Conservation (phyloP, 2,888 invertebrate species). For the Drosophila barbarae region DNA sequence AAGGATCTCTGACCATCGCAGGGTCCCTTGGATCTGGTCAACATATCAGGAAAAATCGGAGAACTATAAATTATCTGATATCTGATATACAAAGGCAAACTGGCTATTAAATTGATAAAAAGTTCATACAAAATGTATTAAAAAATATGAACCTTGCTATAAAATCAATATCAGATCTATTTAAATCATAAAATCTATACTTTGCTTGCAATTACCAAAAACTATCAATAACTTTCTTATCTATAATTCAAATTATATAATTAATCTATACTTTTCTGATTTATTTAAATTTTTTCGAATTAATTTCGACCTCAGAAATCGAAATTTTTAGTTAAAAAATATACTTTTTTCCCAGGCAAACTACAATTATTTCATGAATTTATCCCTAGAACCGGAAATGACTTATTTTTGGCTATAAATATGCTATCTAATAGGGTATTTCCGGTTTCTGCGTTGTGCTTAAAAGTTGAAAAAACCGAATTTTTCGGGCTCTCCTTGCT, state of each 20-base stretch:
- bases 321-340: background rate
- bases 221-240: background rate
- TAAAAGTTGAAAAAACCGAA: background rate
- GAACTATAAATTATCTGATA: background rate
- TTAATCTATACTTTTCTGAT: background rate
- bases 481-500: constrained; percentile 1
- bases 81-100: background rate
- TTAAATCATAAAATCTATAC: background rate
- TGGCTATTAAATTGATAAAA: too few relatives aligned
- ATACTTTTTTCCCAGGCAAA: background rate
- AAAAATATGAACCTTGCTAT: background rate
- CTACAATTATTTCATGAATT: background rate
- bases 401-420: background rate
- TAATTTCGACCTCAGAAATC: background rate
- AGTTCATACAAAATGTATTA: too few relatives aligned
- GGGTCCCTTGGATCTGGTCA: constrained; percentile 6
- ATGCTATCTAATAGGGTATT: constrained; percentile 4
- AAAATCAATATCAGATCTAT: background rate
- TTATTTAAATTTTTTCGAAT: background rate
- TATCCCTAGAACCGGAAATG: background rate
- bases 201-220: background rate
- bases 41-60: background rate
- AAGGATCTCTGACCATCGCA: background rate
- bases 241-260: too few relatives aligned
- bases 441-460: background rate